These are phyloP conservation scores for Salvator merianae DNA, from an alignment of 2,113 vertebrate species.

Conservation along the genomic window DNA sequence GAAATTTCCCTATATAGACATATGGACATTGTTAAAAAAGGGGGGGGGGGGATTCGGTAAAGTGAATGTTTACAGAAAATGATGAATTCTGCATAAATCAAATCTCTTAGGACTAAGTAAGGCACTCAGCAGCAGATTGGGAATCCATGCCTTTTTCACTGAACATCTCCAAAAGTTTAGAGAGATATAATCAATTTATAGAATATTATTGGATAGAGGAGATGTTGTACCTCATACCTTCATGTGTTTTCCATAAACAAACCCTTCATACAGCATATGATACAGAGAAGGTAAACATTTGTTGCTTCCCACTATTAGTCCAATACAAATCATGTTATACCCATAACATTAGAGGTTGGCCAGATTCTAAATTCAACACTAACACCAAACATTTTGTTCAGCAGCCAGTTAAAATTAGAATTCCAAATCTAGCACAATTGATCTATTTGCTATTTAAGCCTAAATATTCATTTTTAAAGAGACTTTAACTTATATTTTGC, in stretches of 20 bases:
- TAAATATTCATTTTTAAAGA: too few species aligned
- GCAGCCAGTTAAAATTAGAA: too few species aligned
- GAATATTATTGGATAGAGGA: background rate
- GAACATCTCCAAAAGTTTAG: background rate
- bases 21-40: conserved; percentile 56
- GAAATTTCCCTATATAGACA: conserved; percentile 53
- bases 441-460: too few species aligned
- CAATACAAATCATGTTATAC: background rate
- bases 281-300: background rate
- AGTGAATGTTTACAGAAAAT: conserved; percentile 39
- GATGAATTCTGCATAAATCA: conserved; percentile 27
- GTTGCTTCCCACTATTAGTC: background rate
- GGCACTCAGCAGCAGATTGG: background rate
- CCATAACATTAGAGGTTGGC: too few species aligned
- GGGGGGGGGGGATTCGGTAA: conserved; percentile 36
- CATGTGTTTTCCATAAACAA: background rate
- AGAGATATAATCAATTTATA: background rate
- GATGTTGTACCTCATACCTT: background rate
- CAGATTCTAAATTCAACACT: too few species aligned
- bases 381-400: too few species aligned
- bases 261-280: background rate
- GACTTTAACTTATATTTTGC: too few species aligned
- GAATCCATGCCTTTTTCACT: background rate
- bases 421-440: too few species aligned
- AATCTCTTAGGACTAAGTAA: background rate